Evolutionary conservation across 2,888 invertebrate species (phyloP).

Genomic region (Conchocele bisecta): DNA sequence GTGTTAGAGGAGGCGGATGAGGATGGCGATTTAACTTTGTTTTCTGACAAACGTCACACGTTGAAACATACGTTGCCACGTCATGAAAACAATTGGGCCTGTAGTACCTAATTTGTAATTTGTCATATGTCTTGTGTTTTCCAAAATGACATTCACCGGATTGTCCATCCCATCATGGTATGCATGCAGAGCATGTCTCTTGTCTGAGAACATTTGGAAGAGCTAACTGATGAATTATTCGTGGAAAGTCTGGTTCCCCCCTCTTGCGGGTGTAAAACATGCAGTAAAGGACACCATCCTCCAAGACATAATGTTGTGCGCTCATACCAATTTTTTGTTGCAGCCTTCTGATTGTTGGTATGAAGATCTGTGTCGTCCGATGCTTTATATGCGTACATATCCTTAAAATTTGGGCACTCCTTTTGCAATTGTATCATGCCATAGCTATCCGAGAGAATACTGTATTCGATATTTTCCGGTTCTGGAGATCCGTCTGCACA

Average conservation of each 20-base stretch:
- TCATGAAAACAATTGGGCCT: conserved; percentile 37
- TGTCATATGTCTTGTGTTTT: conserved; percentile 18
- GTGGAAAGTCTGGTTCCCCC: conserved; percentile 1
- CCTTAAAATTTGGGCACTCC: conserved; percentile 15
- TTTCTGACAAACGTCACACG: conserved; percentile 15
- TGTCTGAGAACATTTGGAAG: conserved; percentile 14
- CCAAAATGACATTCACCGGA: conserved; percentile 42
- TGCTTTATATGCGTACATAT: conserved; percentile 2
- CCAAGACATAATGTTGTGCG: too few species aligned
- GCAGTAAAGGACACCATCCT: conserved; percentile 21
- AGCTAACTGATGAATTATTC: conserved; percentile 34
- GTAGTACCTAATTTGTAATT: conserved; percentile 38
- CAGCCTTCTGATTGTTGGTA: neutral
- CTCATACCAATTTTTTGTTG: conserved; percentile 5
- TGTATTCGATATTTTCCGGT: conserved; percentile 3
- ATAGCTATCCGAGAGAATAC: neutral
- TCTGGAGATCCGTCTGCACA: too few species aligned
- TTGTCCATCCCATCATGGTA: conserved; percentile 40
- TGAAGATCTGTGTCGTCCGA: neutral
- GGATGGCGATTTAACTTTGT: neutral
- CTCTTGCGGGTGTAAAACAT: neutral
- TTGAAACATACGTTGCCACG: neutral
- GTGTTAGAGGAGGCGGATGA: conserved; percentile 1
- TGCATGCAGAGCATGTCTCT: neutral
- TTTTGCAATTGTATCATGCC: conserved; percentile 11